Base-by-base conservation (phyloP, 1,140 invertebrate genomes). In the Drosophila albomicans region DNA sequence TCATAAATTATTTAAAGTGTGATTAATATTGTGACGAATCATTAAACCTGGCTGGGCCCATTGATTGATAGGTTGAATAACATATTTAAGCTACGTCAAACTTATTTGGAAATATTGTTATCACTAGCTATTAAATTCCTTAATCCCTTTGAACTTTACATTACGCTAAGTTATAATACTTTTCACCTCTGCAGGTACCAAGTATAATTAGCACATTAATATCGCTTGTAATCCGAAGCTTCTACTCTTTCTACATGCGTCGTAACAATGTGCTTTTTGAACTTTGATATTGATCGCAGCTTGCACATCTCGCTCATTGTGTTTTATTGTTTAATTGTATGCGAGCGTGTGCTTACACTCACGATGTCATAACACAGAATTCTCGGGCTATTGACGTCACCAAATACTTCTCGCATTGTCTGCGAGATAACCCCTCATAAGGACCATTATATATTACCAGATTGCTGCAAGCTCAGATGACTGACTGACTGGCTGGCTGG, bases 361-460 rank as follows among this genome's bases (percentile, higher is more conserved):
- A 38, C 64, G 63, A 79, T 82, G 79, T 86, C 67, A 86, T 85
- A 86, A 86, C 68, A 86, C 68, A 69, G 51, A 30, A 38, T 76
- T 30, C 35, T 41, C 75, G 51, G 64, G 46, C 70, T 76, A 79
- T 35, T 80, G 80, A 87, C 82, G 82, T 85, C 82, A 85, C 68
- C 25, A 63, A 71, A 46, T 61, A 52, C 51, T 32, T 63, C 54
- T n/a, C 35, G 58, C 38, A 61, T 32, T 52, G 25, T 54, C 49
- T n/a, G n/a, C 35, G 62, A 25, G 78, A 87, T 87, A 88, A 87
- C 80, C 82, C 72, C 66, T 20, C 11, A 15, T 20, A 20, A 28
- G 35, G 35, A 58, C 11, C 30, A 54, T 15, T 13, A 32, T 32
- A 30, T 54, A 10, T 3, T 38, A 2, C 30, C 30, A 32, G 67